Evolutionary conservation across 2,113 vertebrate genomes (phyloP).

Genomic region (Aptenodytes forsteri): DNA sequence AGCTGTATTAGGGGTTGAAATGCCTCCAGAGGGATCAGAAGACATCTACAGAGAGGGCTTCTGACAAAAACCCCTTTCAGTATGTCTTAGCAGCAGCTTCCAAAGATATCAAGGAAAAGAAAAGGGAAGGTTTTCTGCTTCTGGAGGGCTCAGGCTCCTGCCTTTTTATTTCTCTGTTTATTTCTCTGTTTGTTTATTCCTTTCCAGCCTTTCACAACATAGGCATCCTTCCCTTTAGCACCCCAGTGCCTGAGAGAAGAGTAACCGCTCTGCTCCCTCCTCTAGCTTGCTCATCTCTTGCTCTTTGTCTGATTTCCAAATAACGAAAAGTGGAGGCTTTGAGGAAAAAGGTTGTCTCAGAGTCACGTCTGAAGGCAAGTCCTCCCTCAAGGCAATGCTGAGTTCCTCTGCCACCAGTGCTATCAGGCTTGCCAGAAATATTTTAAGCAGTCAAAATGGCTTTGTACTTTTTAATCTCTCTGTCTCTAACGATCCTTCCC

Average conservation of each 20-base stretch:
- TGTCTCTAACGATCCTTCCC: neutral
- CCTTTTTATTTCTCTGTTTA: neutral
- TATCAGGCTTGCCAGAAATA: conserved; percentile 15
- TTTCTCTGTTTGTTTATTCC: neutral
- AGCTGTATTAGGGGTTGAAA: conserved; percentile 47
- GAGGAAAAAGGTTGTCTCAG: neutral
- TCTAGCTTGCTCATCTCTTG: neutral
- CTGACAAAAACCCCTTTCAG: conserved; percentile 57
- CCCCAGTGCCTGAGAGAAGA: neutral
- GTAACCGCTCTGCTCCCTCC: neutral
- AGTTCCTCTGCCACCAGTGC: neutral
- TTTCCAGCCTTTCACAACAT: neutral
- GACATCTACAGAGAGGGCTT: conserved; percentile 38
- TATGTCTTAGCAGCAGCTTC: neutral
- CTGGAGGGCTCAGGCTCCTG: neutral
- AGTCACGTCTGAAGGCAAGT: neutral
- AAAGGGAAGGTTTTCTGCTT: conserved; percentile 22
- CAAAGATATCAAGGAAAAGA: neutral
- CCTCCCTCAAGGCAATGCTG: neutral
- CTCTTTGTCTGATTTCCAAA: neutral
- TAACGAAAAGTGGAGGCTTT: neutral
- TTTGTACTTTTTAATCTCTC: conserved; percentile 53
- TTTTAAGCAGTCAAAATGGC: conserved; percentile 7
- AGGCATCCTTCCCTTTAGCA: neutral
- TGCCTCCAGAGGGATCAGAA: conserved; percentile 48